phyloP scores from a whole-genome alignment of 2,113 vertebrate species.

The Synchiropus splendidus region DNA sequence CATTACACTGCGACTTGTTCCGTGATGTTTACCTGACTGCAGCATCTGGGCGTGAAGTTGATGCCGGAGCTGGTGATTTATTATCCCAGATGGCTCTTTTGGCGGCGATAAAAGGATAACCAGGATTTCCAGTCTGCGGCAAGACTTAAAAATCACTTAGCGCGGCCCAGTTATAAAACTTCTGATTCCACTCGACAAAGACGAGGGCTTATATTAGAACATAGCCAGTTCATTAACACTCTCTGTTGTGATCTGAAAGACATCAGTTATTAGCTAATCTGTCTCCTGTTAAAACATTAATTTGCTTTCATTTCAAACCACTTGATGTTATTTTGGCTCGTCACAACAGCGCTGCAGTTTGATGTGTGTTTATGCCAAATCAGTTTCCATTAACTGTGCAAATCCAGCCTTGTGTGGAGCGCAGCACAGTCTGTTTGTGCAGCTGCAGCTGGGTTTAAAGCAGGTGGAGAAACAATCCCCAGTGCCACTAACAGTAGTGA shows the following conservation, averaged over 20 bases:
- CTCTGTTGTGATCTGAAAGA: too few relatives aligned
- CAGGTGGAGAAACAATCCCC: not conserved
- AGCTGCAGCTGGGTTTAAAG: slow-evolving; percentile 3
- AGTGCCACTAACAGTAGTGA: too few relatives aligned
- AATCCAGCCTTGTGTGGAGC: slow-evolving; percentile 1
- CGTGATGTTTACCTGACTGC: slow-evolving; percentile 10
- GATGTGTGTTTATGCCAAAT: slow-evolving; percentile 21
- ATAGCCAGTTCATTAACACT: too few relatives aligned
- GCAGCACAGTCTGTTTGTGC: slow-evolving; percentile 12
- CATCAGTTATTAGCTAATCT: too few relatives aligned
- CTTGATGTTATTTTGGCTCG: too few relatives aligned
- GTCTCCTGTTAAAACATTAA: too few relatives aligned
- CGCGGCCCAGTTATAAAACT: too few relatives aligned
- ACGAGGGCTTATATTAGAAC: too few relatives aligned
- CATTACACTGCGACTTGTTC: slow-evolving; percentile 5
- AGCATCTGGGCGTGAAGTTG: slow-evolving; percentile 20
- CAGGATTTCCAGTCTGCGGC: too few relatives aligned
- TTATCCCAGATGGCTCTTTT: slow-evolving; percentile 20
- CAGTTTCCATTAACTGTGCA: slow-evolving; percentile 21
- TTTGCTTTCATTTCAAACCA: too few relatives aligned
- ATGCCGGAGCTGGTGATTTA: slow-evolving; percentile 12
- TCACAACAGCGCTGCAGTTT: slow-evolving; percentile 2
- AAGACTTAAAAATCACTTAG: too few relatives aligned
- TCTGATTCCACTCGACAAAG: too few relatives aligned
- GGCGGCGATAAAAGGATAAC: slow-evolving; percentile 1